These are phyloP conservation scores for Apostichopus parvimensis DNA, from an alignment of 35 echinoderm and acorn worm genomes.

Conservation along the genomic window DNA sequence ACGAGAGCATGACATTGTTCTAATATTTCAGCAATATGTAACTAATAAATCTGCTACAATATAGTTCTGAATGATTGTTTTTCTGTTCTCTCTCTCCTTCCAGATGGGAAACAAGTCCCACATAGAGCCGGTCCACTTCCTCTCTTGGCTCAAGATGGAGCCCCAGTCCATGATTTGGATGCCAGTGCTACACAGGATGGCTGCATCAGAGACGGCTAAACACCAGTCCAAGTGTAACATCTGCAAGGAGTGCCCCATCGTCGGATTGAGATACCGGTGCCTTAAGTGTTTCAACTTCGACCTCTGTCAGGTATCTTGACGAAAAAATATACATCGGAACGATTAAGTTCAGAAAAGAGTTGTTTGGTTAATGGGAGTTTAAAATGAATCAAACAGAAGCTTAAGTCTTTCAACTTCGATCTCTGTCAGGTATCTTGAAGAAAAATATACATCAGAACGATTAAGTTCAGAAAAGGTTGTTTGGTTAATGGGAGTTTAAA, in stretches of 20 bases:
- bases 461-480: too few relatives aligned
- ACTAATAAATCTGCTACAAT: too few relatives aligned
- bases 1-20: too few relatives aligned
- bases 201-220: constrained; percentile 96
- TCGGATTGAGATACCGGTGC: constrained; percentile 94
- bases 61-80: background rate
- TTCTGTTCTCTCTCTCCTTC: background rate
- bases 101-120: constrained; percentile 72
- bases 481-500: too few relatives aligned
- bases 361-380: too few relatives aligned
- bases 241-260: constrained; percentile 96
- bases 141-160: constrained; percentile 98
- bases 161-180: constrained; percentile 99
- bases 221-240: constrained; percentile 99
- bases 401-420: too few relatives aligned
- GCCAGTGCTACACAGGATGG: constrained; percentile 95
- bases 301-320: constrained; percentile 78
- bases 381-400: too few relatives aligned
- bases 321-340: too few relatives aligned
- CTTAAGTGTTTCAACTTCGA: constrained; percentile 99
- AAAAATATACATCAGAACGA: too few relatives aligned
- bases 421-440: too few relatives aligned
- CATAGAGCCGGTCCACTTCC: constrained; percentile 94
- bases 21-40: too few relatives aligned
- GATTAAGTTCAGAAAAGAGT: too few relatives aligned